Base-by-base conservation (phyloP, 2,797 vertebrate genomes). In the Spheniscus humboldti region DNA sequence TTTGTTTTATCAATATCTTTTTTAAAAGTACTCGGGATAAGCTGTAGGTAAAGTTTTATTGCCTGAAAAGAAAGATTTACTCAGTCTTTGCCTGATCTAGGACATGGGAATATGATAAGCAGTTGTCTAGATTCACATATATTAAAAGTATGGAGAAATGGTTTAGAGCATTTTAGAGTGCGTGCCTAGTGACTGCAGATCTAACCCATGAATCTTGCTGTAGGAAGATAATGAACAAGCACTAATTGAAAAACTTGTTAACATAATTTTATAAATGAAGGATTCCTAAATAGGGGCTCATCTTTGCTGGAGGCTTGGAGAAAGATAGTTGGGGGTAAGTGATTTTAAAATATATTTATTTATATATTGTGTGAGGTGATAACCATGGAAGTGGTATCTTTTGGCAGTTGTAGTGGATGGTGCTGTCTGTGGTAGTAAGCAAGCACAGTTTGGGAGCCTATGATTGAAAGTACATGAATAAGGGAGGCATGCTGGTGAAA, bases 331-430 rank as follows among this genome's bases (percentile, higher is more conserved):
- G 22, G 23, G 11, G 5, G 6, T 14, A 18, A 39, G 9, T 6
- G 11, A 37, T 53, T 66, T 39, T 22, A 35, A 69, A 33, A 52
- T 13, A 1, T 6, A 7, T 75, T 66, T 60, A 8, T 56, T 73
- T 57, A 3, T 57, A 2, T 13, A 0, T 28, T 11, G 3, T 20
- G 18, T 39, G n/a, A 81, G n/a, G 1, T n/a, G 10, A 2, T 48
- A 17, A 20, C 3, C 13, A 6, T 33, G 37, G 57, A 28, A 59
- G 25, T 14, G 18, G 22, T 16, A 10, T 10, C 48, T 80, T 41
- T 10, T 33, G 86, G 57, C 37, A 22, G 10, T 23, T 56, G 41
- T 4, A 12, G 56, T 27, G 75, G 64, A 3, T 60, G 28, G 18
- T 82, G 56, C 39, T 27, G 14, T 13, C 25, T 41, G 39, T 63